phyloP scores from a whole-genome alignment of 92 coral and sea anemone species.

The Bergia puertoricense region DNA sequence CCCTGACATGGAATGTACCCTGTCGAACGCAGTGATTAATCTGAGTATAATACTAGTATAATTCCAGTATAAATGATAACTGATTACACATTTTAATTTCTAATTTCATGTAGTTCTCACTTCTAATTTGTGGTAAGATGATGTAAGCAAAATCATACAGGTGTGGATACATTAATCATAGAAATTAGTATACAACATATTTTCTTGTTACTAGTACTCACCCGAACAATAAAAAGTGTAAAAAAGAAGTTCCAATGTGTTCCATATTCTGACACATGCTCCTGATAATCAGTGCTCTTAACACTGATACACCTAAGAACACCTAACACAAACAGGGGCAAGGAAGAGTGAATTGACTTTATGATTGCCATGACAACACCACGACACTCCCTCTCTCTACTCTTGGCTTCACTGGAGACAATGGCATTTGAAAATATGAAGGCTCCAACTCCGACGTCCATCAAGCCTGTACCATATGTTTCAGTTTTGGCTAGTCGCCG shows the following conservation, averaged over 20 bases:
- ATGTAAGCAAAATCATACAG: too few relatives aligned
- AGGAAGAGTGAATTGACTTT: slow-evolving; percentile 69
- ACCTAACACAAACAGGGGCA: slow-evolving; percentile 86
- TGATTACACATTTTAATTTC: too few relatives aligned
- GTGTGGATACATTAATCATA: too few relatives aligned
- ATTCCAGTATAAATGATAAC: too few relatives aligned
- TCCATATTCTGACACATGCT: slow-evolving; percentile 95
- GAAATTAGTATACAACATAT: too few relatives aligned
- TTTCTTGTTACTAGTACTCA: slow-evolving; percentile 43
- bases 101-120: too few relatives aligned
- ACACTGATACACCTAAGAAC: slow-evolving; percentile 70
- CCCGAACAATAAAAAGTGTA: slow-evolving; percentile 84
- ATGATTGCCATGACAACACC: slow-evolving; percentile 38
- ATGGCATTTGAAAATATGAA: slow-evolving; percentile 90
- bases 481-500: slow-evolving; percentile 95
- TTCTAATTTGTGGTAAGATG: too few relatives aligned
- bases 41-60: too few relatives aligned
- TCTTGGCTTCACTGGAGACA: slow-evolving; percentile 88
- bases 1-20: too few relatives aligned
- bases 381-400: slow-evolving; percentile 1
- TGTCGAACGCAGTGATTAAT: too few relatives aligned
- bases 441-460: slow-evolving; percentile 99
- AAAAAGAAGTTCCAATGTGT: slow-evolving; percentile 97
- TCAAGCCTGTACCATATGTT: slow-evolving; percentile 91
- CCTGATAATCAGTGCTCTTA: slow-evolving; percentile 92